Conservation (phyloP, 2,888 invertebrate genomes). For the Lepas anatifera region DNA sequence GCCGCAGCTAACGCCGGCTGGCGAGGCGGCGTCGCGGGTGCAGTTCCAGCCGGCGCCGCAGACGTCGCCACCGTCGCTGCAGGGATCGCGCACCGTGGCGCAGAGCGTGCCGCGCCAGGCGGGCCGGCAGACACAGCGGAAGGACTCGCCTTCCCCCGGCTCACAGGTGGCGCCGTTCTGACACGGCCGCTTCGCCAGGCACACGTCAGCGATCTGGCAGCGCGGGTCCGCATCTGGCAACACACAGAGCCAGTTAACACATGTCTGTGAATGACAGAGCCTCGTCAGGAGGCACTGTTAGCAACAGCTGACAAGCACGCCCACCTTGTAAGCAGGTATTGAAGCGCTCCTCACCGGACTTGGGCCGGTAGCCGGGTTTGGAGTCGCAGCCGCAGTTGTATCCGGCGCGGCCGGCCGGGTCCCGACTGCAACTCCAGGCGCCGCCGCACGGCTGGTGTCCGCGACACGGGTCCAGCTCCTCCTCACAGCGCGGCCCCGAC, state of each 20-base stretch:
- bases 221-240: not conserved
- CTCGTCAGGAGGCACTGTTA: too few relatives aligned
- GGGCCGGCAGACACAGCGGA: not conserved
- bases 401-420: not conserved
- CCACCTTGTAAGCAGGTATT: too few relatives aligned
- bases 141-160: not conserved
- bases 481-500: not conserved
- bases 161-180: not conserved
- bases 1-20: not conserved
- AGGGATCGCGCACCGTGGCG: not conserved
- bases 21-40: not conserved
- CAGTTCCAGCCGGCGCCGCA: constrained; percentile 1
- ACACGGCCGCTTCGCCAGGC: not conserved
- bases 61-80: not conserved
- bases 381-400: not conserved
- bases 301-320: too few relatives aligned
- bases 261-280: too few relatives aligned
- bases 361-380: not conserved
- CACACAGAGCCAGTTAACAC: too few relatives aligned
- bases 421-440: not conserved
- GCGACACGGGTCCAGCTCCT: not conserved
- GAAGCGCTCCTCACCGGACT: not conserved
- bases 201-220: not conserved
- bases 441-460: not conserved
- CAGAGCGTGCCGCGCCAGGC: not conserved